Evolutionary conservation across 2,888 invertebrate genomes (phyloP).

Genomic region (Eilema caniola): DNA sequence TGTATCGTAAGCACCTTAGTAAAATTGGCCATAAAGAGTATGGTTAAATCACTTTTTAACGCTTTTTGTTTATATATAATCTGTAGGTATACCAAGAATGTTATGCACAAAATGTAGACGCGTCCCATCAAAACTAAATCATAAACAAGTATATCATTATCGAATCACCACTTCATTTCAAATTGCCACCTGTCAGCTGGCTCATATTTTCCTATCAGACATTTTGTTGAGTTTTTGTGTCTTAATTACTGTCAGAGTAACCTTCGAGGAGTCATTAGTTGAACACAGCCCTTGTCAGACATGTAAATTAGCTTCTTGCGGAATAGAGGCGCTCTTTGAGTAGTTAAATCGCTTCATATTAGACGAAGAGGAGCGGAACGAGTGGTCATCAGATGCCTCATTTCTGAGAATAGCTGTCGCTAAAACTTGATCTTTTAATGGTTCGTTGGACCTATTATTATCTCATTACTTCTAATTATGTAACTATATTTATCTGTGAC

Average conservation of each 20-base stretch:
- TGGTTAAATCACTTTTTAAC: too few relatives aligned
- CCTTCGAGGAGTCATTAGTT: slow-evolving; percentile 60
- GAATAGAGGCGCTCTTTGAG: slow-evolving; percentile 37
- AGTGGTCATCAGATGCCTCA: slow-evolving; percentile 26
- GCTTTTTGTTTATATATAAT: too few relatives aligned
- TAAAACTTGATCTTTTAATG: slow-evolving; percentile 10
- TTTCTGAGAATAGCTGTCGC: slow-evolving; percentile 30
- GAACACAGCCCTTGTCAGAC: slow-evolving; percentile 58
- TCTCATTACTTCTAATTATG: background rate
- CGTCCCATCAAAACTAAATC: slow-evolving; percentile 7
- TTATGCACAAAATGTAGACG: slow-evolving; percentile 1
- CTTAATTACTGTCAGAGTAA: slow-evolving; percentile 61
- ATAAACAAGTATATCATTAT: slow-evolving; percentile 26
- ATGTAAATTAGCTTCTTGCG: slow-evolving; percentile 60
- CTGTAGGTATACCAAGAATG: background rate
- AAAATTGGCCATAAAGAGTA: background rate
- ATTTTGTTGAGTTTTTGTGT: slow-evolving; percentile 56
- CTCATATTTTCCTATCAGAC: slow-evolving; percentile 46
- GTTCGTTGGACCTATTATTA: slow-evolving; percentile 14
- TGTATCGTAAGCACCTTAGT: background rate
- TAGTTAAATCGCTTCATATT: slow-evolving; percentile 35
- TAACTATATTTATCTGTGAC: background rate
- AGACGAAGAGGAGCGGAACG: slow-evolving; percentile 28
- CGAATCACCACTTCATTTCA: slow-evolving; percentile 17
- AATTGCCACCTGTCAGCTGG: slow-evolving; percentile 54